Percentiles rank a stretch among this genome's conserved stretches.
Evolutionary conservation across 2,888 invertebrate genomes (phyloP).

Genomic region (Parochlus steinenii): DNA sequence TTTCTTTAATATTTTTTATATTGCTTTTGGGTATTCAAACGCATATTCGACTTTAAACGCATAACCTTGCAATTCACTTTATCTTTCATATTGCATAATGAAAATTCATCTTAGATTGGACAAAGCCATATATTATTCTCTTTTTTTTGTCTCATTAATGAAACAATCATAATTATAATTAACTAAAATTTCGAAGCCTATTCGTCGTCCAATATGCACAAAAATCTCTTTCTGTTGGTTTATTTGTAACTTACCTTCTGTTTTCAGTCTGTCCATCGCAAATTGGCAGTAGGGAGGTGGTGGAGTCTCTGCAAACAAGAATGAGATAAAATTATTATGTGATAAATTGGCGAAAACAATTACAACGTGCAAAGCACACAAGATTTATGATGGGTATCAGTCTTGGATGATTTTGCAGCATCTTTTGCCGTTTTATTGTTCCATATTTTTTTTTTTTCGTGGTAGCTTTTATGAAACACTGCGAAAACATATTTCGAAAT

Average conservation of each 20-base stretch:
- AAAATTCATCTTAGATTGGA: no score
- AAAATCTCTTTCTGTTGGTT: conserved; percentile 13
- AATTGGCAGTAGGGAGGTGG: conserved; percentile 70
- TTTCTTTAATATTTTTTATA: no score
- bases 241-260: conserved; percentile 46
- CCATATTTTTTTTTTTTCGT: conserved; percentile 6
- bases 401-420: conserved; percentile 2
- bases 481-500: no score
- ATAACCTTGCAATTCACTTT: no score
- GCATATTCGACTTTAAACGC: no score
- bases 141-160: background rate
- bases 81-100: no score
- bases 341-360: no score
- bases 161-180: background rate
- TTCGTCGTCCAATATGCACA: background rate
- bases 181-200: background rate
- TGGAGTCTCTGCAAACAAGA: conserved; percentile 54
- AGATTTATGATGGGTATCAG: conserved; percentile 3
- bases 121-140: no score
- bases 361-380: no score
- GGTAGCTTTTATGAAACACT: no score
- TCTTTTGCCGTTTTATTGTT: conserved; percentile 1
- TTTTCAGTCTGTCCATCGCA: conserved; percentile 53
- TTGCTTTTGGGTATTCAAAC: no score
- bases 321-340: conserved; percentile 18